Evolutionary conservation across 2,113 vertebrate genomes (phyloP).

Genomic region (Prietella phreatophila): DNA sequence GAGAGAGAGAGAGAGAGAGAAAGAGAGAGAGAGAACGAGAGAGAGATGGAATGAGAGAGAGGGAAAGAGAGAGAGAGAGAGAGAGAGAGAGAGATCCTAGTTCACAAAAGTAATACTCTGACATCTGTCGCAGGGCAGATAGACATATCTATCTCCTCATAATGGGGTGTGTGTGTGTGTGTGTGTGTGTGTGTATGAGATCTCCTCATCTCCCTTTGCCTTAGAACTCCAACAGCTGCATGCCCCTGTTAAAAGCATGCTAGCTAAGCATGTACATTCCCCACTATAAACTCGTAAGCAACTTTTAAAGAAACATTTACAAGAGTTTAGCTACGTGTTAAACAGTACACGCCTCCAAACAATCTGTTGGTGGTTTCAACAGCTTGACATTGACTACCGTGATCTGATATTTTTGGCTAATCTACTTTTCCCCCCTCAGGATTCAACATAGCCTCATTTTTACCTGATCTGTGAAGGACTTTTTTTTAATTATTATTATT

Average conservation of each 20-base stretch:
- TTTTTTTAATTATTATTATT: no score
- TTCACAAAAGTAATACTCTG: neutral
- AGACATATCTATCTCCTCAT: constrained; percentile 28
- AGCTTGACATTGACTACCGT: neutral
- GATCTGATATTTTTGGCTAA: neutral
- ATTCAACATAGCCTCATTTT: neutral
- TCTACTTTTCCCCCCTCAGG: neutral
- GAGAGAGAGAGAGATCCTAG: neutral
- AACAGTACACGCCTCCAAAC: neutral
- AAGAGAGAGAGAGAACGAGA: neutral
- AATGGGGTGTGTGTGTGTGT: neutral
- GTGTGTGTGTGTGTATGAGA: neutral
- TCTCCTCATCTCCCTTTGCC: neutral
- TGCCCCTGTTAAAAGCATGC: neutral
- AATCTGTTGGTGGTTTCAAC: neutral
- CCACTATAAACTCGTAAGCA: neutral
- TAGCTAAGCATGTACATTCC: neutral
- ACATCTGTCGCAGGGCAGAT: constrained; percentile 47
- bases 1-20: no score
- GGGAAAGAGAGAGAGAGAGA: neutral
- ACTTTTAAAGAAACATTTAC: neutral
- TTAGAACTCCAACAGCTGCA: constrained; percentile 29
- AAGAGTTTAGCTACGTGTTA: neutral
- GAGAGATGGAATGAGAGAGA: neutral
- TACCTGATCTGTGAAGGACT: neutral